phyloP scores from a whole-genome alignment of 2,113 vertebrate genomes.

The Chaetodon auriga region DNA sequence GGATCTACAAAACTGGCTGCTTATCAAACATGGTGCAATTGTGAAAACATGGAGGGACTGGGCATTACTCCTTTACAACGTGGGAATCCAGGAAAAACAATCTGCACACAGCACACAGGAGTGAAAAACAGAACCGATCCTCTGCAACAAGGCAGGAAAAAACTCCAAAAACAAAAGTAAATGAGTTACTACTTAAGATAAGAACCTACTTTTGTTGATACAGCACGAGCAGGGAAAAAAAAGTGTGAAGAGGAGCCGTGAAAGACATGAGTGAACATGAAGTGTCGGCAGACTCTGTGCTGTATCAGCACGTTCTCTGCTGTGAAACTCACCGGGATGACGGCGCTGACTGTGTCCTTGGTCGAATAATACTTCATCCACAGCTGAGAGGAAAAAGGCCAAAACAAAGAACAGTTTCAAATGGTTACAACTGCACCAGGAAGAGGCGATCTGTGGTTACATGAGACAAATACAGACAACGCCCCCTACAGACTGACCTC shows the following conservation, averaged over 20 bases:
- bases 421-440: not conserved
- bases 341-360: conserved; percentile 93
- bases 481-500: conserved; percentile 85
- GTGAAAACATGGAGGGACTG: not conserved
- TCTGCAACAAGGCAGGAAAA: too few species aligned
- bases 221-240: not conserved
- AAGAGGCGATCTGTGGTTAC: not conserved
- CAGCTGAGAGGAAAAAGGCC: conserved; percentile 83
- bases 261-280: not conserved
- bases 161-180: too few species aligned
- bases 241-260: not conserved
- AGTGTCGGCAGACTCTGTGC: not conserved
- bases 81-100: not conserved
- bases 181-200: too few species aligned
- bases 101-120: too few species aligned
- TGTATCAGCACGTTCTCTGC: not conserved
- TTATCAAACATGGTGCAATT: not conserved
- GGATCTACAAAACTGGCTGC: not conserved
- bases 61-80: not conserved
- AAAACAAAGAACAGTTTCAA: not conserved
- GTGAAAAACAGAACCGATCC: too few species aligned
- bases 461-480: too few species aligned
- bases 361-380: conserved; percentile 93
- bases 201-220: not conserved
- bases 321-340: conserved; percentile 92